Conservation (phyloP, 2,888 invertebrate species). For the Rotaria socialis region DNA sequence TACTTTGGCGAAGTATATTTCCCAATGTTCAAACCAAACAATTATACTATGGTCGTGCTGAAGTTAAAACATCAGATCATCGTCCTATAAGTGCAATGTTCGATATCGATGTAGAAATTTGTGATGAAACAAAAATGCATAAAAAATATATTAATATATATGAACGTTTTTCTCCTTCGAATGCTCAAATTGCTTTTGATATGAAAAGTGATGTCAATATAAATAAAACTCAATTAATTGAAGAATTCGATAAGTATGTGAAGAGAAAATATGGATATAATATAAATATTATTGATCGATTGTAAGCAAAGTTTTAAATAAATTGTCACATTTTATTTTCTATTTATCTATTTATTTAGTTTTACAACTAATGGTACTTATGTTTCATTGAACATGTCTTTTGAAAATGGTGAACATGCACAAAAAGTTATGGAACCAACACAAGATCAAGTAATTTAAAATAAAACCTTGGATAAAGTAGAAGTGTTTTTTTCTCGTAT, state of each 20-base stretch:
- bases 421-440: not conserved
- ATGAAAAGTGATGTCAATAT: not conserved
- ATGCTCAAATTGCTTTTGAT: not conserved
- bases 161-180: not conserved
- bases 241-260: conserved; percentile 6
- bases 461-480: too few relatives aligned
- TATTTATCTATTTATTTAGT: not conserved
- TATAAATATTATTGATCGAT: not conserved
- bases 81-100: conserved; percentile 28
- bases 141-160: not conserved
- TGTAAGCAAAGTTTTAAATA: not conserved
- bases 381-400: not conserved
- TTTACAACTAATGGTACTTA: not conserved
- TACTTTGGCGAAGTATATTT: conserved; percentile 41
- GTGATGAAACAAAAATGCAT: conserved; percentile 2
- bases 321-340: not conserved
- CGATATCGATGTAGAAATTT: conserved; percentile 11
- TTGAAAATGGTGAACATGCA: conserved; percentile 21
- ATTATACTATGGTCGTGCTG: conserved; percentile 43
- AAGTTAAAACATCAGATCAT: conserved; percentile 44
- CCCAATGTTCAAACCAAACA: not conserved
- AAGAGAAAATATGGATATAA: not conserved
- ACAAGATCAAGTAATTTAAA: not conserved
- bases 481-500: too few relatives aligned
- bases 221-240: not conserved